phyloP scores from a whole-genome alignment of 2,888 invertebrate species.

The Steromphala cineraria region DNA sequence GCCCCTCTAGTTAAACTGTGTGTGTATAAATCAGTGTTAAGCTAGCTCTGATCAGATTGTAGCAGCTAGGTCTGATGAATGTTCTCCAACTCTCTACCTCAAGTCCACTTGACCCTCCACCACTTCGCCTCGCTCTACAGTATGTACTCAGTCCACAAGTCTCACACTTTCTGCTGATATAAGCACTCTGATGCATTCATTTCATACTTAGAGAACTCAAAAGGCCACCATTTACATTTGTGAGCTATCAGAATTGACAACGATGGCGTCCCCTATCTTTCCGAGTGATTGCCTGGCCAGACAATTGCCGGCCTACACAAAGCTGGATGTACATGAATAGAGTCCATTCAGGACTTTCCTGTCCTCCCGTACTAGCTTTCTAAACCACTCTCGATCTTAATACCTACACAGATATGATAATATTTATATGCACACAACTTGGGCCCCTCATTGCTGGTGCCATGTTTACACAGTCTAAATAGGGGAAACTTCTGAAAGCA shows the following conservation, averaged over 20 bases:
- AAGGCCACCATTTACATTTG: not conserved
- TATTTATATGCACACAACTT: slow-evolving; percentile 6
- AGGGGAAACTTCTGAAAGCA: not conserved
- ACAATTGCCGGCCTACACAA: not conserved
- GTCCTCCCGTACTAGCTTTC: not conserved
- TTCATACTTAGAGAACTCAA: not conserved
- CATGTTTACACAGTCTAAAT: not conserved
- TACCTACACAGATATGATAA: not conserved
- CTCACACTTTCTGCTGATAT: too few relatives aligned
- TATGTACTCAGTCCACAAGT: too few relatives aligned
- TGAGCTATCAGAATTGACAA: not conserved
- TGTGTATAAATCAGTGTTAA: not conserved
- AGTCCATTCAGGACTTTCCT: not conserved
- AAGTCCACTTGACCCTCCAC: too few relatives aligned
- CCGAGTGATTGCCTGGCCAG: not conserved
- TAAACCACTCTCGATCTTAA: not conserved
- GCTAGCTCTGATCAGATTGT: not conserved
- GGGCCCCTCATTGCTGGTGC: not conserved
- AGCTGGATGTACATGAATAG: not conserved
- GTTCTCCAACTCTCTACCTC: not conserved
- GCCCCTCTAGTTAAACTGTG: not conserved
- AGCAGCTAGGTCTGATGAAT: not conserved
- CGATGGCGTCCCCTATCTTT: not conserved
- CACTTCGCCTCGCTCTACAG: too few relatives aligned
- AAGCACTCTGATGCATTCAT: not conserved